These are phyloP conservation scores for Leistus spinibarbis DNA, from an alignment of 2,888 invertebrate species.

Conservation along the genomic window DNA sequence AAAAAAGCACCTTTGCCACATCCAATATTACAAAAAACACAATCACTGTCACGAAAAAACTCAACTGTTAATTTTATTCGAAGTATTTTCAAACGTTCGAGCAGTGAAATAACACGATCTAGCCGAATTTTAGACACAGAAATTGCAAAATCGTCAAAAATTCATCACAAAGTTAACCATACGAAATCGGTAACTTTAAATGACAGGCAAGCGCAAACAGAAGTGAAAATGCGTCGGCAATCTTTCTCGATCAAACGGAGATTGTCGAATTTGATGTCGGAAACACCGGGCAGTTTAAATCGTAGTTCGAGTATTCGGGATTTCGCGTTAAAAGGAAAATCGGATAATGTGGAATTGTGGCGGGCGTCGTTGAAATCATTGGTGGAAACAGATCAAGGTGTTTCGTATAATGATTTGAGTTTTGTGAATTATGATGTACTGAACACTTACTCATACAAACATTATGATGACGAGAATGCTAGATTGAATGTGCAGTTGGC, in stretches of 20 bases:
- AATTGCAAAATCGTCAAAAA: background rate
- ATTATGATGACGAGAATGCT: conserved; percentile 2
- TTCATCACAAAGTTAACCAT: background rate
- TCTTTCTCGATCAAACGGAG: conserved; percentile 52
- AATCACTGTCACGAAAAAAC: conserved; percentile 15
- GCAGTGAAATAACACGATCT: conserved; percentile 12
- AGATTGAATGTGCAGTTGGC: background rate
- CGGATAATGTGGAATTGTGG: conserved; percentile 55
- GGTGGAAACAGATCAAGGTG: conserved; percentile 62
- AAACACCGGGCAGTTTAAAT: conserved; percentile 50
- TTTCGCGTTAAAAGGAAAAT: conserved; percentile 48
- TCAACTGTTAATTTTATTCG: conserved; percentile 21
- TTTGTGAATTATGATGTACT: conserved; percentile 64
- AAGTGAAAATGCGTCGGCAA: conserved; percentile 44
- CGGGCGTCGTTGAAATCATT: conserved; percentile 61
- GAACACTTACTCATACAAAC: conserved; percentile 54
- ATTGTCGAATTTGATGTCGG: conserved; percentile 46
- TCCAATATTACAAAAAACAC: conserved; percentile 11
- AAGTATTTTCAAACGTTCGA: conserved; percentile 20
- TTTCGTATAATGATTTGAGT: conserved; percentile 64
- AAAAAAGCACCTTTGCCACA: background rate
- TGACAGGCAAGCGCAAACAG: background rate
- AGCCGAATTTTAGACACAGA: background rate
- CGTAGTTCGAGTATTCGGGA: conserved; percentile 55
- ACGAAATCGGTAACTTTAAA: background rate